Base-by-base conservation (phyloP, 2,888 invertebrate species). In the Ophioninae sp. region DNA sequence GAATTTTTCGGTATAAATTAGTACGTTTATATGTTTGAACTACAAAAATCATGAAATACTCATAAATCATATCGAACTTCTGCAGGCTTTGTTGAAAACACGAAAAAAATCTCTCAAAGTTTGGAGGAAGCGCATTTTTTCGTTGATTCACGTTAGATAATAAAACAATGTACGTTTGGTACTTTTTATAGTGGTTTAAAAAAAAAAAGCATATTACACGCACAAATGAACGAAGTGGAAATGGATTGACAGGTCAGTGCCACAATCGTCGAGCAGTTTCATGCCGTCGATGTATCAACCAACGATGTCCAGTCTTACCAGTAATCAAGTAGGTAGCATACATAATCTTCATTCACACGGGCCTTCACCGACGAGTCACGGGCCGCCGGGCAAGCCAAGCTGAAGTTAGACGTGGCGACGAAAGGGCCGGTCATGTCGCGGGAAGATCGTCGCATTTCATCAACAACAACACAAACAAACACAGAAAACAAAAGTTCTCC, bases 281-380 rank as follows among this genome's bases (percentile, higher is more conserved):
- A 90, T 90, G 87, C 87, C 90, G 7, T 87, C 90, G 63, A 90
- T 91, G 90, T 91, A 91, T 80, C 91, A 91, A 81, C 89, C 90
- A 59, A 85, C 89, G 61, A 89, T 90, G 88, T 89, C 90, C 80
- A 89, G 87, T 85, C 87, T 91, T 79, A 79, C 90, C 64, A 87
- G 87, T 86, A 90, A 88, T 86, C 91, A 90, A 89, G 90, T 90
- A 82, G 88, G 90, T 87, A 88, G 87, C 67, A 88, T 88, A 86
- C 90, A 91, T 81, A 91, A 90, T 81, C 88, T 91, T 81, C 90
- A 91, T 83, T 88, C 90, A 44, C 91, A 91, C 79, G 91, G 91
- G 81, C 90, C 90, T 51, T 89, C 90, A 80, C 90, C 91, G 37
- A 88, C 91, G 82, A 90, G 89, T 73, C 90, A 90, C 69, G 90